Evolutionary conservation across 2,888 invertebrate genomes (phyloP), one percentile per base, ranked within the genome.

Genomic region (Leptura quadrifasciata): DNA sequence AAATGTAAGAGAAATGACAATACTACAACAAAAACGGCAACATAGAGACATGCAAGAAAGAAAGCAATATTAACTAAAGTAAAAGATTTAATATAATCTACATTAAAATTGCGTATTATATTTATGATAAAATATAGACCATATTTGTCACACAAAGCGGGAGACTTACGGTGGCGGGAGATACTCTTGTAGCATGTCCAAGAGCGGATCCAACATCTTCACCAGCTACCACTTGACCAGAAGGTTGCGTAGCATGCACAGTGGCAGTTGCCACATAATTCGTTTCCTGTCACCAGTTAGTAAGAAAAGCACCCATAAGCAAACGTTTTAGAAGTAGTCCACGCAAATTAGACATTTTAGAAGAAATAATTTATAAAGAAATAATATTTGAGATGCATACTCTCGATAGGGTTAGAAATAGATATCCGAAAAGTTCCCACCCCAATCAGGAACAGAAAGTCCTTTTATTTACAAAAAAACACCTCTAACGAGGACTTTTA

Each of bases 81-180:
- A n/a, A 47, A n/a, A 1, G 15, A 47, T 6, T 47, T 47, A 4
- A 47, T 6, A 47, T 15, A 47, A 47, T 47, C 15, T 47, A 47
- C 6, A 47, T 2, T n/a, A 47, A 15, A 47, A n/a, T 17, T 5
- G 5, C n/a, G 17, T 15, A 47, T 15, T 47, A 12, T 47, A n/a
- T n/a, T n/a, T 47, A 10, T 39, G 35, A 39, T 10, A n/a, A 47
- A 47, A 1, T 47, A 15, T 47, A 5, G 3, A 17, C 35, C 20
- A n/a, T 55, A 47, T 20, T 17, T 73, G 21, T 35, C 63, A 39
- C 21, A 58, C n/a, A 69, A 54, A 57, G 54, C 57, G 70, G 15
- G 74, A 55, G 75, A 91, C 94, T 94, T 93, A 96, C 98, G 90
- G 98, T 98, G 89, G 97, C 97, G 88, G 96, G 95, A 88, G 95